Base-by-base conservation (phyloP, 1,140 invertebrate species). In the Aphidius ervi region DNA sequence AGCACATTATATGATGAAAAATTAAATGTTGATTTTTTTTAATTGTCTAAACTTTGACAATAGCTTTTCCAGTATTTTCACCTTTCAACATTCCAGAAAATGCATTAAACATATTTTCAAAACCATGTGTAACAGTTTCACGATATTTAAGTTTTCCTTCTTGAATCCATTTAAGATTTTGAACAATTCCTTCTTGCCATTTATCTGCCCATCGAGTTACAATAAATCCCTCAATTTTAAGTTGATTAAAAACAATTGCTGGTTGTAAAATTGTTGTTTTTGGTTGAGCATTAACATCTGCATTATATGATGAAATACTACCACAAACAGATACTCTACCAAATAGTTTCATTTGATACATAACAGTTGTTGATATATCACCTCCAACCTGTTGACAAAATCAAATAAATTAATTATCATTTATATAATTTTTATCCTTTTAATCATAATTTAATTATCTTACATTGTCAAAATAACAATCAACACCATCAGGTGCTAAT, bases 391-490 rank as follows among this genome's bases (percentile, higher is more conserved):
- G 56, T 50, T n/a, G 9, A 52, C 31, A 52, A 6, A n/a, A 52
- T n/a, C 7, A 10, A 8, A 20, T 48, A 20, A 16, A 48, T 5
- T 6, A 16, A 48, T 31, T 6, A 48, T 48, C n/a, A 39, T 5
- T 59, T 37, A 23, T 0, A 39, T 46, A 7, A 31, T 53, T 46
- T 50, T 57, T 59, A 5, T 63, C 0, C 0, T 39, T 16, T 16
- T 16, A 16, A 16, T 16, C 1, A 41, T 31, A 39, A 23, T 40
- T 9, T 5, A 31, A 39, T 23, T 42, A 6, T 31, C 75, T 68
- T 78, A 88, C 88, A 75, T 90, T 90, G 68, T 90, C 88, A 75
- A 90, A 90, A 67, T 89, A 90, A 63, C 86, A 87, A 66, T 90
- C 86, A 3, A 90, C 74, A 42, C 86, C 87, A 9, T 87, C 76